These are phyloP conservation scores for Darevskia nairensis DNA, from an alignment of 2,797 vertebrate genomes.

Conservation along the genomic window DNA sequence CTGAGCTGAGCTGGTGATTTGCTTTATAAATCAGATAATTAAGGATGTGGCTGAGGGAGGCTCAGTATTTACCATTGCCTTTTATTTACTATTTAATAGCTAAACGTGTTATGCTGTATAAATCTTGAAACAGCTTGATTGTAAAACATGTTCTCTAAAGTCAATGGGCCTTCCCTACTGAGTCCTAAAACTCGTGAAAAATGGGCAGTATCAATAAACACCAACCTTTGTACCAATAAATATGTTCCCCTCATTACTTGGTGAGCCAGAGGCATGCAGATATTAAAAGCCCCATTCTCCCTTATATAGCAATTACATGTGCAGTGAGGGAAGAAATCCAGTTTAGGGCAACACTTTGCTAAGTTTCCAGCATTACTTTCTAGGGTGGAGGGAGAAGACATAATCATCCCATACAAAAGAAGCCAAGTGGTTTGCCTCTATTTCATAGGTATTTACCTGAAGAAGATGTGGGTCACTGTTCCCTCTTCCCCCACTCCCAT, in stretches of 20 bases:
- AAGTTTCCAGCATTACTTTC: slow-evolving; percentile 58
- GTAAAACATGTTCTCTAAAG: slow-evolving; percentile 79
- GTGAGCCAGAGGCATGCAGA: slow-evolving; percentile 60
- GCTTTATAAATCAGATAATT: slow-evolving; percentile 78
- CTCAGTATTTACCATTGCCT: slow-evolving; percentile 67
- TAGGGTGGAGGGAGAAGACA: not conserved
- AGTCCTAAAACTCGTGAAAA: slow-evolving; percentile 82
- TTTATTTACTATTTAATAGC: slow-evolving; percentile 80
- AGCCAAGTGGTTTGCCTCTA: not conserved
- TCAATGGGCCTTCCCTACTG: slow-evolving; percentile 79
- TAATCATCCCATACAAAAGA: not conserved
- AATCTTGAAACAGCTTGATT: slow-evolving; percentile 80
- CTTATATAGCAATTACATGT: slow-evolving; percentile 66
- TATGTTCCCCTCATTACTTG: slow-evolving; percentile 77
- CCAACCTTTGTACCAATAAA: slow-evolving; percentile 79
- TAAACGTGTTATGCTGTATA: slow-evolving; percentile 73
- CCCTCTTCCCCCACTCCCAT: not conserved
- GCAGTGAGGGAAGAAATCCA: slow-evolving; percentile 57
- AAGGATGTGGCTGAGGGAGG: slow-evolving; percentile 73
- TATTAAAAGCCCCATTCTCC: slow-evolving; percentile 72
- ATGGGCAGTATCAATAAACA: slow-evolving; percentile 82
- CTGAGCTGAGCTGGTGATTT: slow-evolving; percentile 48
- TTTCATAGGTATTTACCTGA: not conserved
- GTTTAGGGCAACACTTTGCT: slow-evolving; percentile 41
- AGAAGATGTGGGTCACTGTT: not conserved